phyloP scores from a whole-genome alignment of 2,888 invertebrate species.

The Morpho helenor region DNA sequence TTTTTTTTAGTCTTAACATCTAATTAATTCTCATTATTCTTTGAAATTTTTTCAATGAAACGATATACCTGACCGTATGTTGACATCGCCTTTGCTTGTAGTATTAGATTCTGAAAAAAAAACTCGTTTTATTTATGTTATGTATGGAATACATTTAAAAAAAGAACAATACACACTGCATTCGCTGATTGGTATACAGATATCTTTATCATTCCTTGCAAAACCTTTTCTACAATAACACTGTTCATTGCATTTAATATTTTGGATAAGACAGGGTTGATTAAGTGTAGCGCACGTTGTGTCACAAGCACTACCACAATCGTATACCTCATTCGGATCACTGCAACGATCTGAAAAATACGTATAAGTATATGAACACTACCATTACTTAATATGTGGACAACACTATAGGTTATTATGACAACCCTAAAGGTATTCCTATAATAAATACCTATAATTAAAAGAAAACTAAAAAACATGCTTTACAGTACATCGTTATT shows the following conservation, averaged over 20 bases:
- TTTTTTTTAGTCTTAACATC: no score
- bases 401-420: no score
- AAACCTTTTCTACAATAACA: slow-evolving; percentile 42
- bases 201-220: slow-evolving; percentile 33
- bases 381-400: no score
- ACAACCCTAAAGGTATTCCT: no score
- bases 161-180: slow-evolving; percentile 25
- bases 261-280: slow-evolving; percentile 37
- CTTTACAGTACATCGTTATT: no score
- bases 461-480: no score
- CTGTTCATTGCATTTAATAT: slow-evolving; percentile 35
- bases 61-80: no score
- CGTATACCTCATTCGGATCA: slow-evolving; percentile 26
- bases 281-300: slow-evolving; percentile 37
- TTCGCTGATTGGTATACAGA: slow-evolving; percentile 36
- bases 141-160: background rate
- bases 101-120: background rate
- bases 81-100: no score
- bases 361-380: background rate
- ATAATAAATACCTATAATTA: no score
- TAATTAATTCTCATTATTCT: no score
- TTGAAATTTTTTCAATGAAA: no score
- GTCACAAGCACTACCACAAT: slow-evolving; percentile 35
- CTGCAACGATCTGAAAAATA: slow-evolving; percentile 33
- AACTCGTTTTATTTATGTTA: background rate